Evolutionary conservation across 2,888 invertebrate genomes (phyloP), one percentile per base, ranked within the genome.

Genomic region (Cactoblastis cactorum): DNA sequence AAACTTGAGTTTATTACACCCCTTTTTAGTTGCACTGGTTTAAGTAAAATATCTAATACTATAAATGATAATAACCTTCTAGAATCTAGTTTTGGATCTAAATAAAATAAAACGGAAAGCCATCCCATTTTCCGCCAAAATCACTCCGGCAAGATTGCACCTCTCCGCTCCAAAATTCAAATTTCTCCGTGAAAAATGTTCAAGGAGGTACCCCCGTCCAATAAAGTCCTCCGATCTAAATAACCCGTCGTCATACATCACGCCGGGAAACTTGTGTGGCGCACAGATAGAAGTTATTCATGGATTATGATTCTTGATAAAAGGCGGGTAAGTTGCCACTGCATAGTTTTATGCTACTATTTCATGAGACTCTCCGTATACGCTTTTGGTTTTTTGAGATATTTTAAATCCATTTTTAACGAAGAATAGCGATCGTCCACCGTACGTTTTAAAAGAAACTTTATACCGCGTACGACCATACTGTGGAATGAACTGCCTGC

Each of bases 161-260:
- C 24, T 11, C 11, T 12, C 11, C 9, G 22, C 2, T 35, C 35
- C 4, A 22, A 37, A 38, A 48, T 48, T 46, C 19, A 22, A 35
- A 48, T 35, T 48, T 18, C 28, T 22, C 37, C 12, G 9, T 24
- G 47, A 37, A 37, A 48, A 37, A 48, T 48, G 37, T 17, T 37
- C 37, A 28, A 48, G 32, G 11, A 37, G 37, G 47, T 48, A 48
- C 15, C 35, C 46, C 38, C 17, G 24, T 17, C 47, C 14, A 35
- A 48, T 48, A 48, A 48, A 48, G 47, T 48, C 28, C 37, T 28
- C 47, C n/a, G 22, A 48, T 48, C 49, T 41, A 41, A 49, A 49
- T 41, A 34, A 49, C 41, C 49, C 15, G 39, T 41, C 34, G 9
- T 22, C 41, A 41, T 49, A 41, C 33, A 49, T 49, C 41, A 49